phyloP scores from a whole-genome alignment of 64 coral and sea anemone species.

The Pachyseris speciosa region DNA sequence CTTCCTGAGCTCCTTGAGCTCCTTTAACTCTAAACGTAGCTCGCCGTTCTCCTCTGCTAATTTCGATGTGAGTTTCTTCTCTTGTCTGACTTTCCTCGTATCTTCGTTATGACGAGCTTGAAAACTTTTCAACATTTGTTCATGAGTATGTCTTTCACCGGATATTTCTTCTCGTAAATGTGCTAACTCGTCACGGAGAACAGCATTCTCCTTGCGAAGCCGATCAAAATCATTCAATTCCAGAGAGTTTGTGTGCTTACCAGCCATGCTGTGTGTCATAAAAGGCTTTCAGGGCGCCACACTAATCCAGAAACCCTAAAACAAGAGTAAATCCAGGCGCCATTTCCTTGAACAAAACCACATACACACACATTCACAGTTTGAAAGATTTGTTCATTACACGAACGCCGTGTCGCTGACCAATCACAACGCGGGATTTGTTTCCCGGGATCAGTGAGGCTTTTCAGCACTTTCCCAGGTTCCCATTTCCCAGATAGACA shows the following conservation, averaged over 20 bases:
- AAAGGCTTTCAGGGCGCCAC: background rate
- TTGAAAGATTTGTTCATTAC: slow-evolving; percentile 30
- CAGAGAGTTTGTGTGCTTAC: slow-evolving; percentile 62
- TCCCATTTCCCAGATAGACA: too few relatives aligned
- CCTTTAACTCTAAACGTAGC: slow-evolving; percentile 64
- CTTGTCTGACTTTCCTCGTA: slow-evolving; percentile 64
- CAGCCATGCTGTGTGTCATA: slow-evolving; percentile 36
- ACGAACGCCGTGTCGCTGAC: background rate
- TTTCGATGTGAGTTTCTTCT: slow-evolving; percentile 59
- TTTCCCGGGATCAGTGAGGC: slow-evolving; percentile 15
- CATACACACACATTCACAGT: background rate
- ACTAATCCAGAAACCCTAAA: background rate
- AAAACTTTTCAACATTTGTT: slow-evolving; percentile 73
- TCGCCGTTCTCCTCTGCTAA: slow-evolving; percentile 70
- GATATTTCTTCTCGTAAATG: slow-evolving; percentile 72
- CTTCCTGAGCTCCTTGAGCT: slow-evolving; percentile 31
- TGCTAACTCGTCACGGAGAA: slow-evolving; percentile 63
- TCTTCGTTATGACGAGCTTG: slow-evolving; percentile 72
- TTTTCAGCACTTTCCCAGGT: background rate
- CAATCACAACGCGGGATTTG: slow-evolving; percentile 20
- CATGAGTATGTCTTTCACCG: slow-evolving; percentile 72
- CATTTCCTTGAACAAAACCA: background rate
- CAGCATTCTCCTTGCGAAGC: slow-evolving; percentile 66
- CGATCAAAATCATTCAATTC: slow-evolving; percentile 67
- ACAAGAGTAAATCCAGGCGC: background rate